These are phyloP conservation scores for Notothenia rossii DNA, from an alignment of 2,113 vertebrate genomes.

Conservation along the genomic window DNA sequence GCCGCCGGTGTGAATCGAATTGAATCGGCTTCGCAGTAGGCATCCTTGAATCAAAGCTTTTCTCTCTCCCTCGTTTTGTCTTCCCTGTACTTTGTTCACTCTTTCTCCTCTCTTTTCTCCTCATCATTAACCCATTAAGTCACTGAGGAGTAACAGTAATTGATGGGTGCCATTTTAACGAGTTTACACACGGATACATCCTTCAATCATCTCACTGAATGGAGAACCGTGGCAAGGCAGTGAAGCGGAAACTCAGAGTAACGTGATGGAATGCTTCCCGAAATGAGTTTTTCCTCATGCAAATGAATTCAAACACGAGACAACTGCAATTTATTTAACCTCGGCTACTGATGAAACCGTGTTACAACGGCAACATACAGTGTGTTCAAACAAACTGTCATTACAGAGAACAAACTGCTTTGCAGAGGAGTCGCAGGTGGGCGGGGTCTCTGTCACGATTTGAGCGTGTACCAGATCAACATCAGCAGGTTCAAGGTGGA, in stretches of 20 bases:
- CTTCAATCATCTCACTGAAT: constrained; percentile 66
- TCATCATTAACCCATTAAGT: constrained; percentile 80
- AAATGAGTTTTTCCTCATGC: constrained; percentile 70
- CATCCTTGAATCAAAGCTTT: constrained; percentile 57
- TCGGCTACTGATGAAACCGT: constrained; percentile 35
- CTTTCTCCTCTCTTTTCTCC: neutral
- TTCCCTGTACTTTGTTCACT: constrained; percentile 12
- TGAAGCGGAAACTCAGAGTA: constrained; percentile 43
- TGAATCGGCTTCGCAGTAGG: constrained; percentile 63
- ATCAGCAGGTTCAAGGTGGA: constrained; percentile 24
- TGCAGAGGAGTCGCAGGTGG: constrained; percentile 24
- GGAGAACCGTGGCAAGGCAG: constrained; percentile 29
- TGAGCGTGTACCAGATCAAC: constrained; percentile 18
- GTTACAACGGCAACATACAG: constrained; percentile 17
- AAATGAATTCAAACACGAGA: constrained; percentile 66
- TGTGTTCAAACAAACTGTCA: constrained; percentile 22
- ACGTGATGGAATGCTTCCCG: constrained; percentile 55
- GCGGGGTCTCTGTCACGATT: neutral
- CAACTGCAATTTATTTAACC: constrained; percentile 21
- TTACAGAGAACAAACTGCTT: constrained; percentile 13
- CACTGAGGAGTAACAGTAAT: constrained; percentile 74
- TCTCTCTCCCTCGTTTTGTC: constrained; percentile 24
- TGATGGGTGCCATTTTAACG: constrained; percentile 75
- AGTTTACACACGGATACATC: constrained; percentile 71
- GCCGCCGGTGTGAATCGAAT: constrained; percentile 62